phyloP scores from a whole-genome alignment of 2,888 invertebrate species.

The Eledona agricola region DNA sequence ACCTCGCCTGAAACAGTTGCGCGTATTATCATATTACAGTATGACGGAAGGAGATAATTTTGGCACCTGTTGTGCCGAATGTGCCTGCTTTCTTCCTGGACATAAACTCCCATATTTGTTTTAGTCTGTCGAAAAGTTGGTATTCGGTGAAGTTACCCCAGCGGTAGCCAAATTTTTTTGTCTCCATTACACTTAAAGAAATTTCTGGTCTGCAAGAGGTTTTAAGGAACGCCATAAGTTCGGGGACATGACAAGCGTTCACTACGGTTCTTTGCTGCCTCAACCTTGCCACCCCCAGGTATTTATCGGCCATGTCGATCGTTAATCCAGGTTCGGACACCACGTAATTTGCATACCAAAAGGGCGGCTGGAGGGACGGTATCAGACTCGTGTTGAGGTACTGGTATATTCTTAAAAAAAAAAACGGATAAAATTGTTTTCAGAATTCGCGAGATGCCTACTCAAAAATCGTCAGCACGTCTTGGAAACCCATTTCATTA shows the following conservation, averaged over 20 bases:
- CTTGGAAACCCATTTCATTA: too few species aligned
- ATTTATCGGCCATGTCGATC: conserved; percentile 49
- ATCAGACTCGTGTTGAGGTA: conserved; percentile 44
- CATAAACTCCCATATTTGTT: conserved; percentile 41
- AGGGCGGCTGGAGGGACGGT: conserved; percentile 44
- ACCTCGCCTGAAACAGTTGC: conserved; percentile 47
- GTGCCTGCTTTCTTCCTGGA: conserved; percentile 37
- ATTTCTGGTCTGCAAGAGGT: conserved; percentile 43
- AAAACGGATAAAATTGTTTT: neutral
- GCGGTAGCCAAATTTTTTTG: conserved; percentile 40
- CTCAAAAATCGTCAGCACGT: too few species aligned
- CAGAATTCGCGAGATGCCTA: neutral
- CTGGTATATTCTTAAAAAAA: conserved; percentile 40
- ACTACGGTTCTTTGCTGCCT: conserved; percentile 42
- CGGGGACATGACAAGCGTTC: conserved; percentile 37
- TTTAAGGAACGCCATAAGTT: conserved; percentile 41
- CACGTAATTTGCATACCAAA: conserved; percentile 50
- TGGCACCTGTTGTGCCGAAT: neutral
- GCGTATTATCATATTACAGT: too few species aligned
- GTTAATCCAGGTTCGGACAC: conserved; percentile 47
- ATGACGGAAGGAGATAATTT: too few species aligned
- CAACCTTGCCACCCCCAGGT: conserved; percentile 47
- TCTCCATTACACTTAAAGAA: conserved; percentile 25
- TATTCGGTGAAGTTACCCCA: conserved; percentile 25
- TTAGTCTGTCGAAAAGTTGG: conserved; percentile 38